phyloP scores from a whole-genome alignment of 1,140 invertebrate genomes.

The Philaenus spumarius region DNA sequence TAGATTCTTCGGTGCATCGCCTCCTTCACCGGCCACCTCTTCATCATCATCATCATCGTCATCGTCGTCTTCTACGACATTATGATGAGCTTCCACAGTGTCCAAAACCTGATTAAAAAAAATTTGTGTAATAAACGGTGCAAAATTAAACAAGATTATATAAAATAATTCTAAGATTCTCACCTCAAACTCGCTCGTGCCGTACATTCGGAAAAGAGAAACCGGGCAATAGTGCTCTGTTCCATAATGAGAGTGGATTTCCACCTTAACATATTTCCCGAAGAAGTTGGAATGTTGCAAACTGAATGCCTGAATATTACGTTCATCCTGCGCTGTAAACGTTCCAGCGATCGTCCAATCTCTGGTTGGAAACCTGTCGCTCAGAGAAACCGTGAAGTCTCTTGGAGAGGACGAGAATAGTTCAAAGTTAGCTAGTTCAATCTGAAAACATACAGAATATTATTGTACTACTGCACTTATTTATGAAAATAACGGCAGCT shows the following conservation, averaged over 20 bases:
- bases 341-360: slow-evolving; percentile 87
- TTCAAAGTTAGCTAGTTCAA: slow-evolving; percentile 97
- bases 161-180: too few species aligned
- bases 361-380: slow-evolving; percentile 83
- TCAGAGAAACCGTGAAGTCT: slow-evolving; percentile 79
- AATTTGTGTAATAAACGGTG: too few species aligned
- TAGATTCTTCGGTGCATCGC: slow-evolving; percentile 51
- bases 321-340: slow-evolving; percentile 79
- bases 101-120: slow-evolving; percentile 51
- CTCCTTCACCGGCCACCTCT: slow-evolving; percentile 41
- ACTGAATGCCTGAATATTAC: slow-evolving; percentile 81
- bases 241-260: slow-evolving; percentile 89
- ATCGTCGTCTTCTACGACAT: neutral
- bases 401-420: slow-evolving; percentile 94
- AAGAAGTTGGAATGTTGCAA: slow-evolving; percentile 73
- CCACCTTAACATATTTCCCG: slow-evolving; percentile 90
- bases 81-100: slow-evolving; percentile 58
- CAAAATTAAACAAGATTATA: too few species aligned
- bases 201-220: slow-evolving; percentile 84
- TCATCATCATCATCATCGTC: slow-evolving; percentile 58
- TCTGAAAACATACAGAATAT: too few species aligned
- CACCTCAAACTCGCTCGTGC: slow-evolving; percentile 86
- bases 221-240: slow-evolving; percentile 96
- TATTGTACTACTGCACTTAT: too few species aligned
- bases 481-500: too few species aligned